Evolutionary conservation across 2,797 vertebrate genomes (phyloP), one percentile per base, ranked within the genome.

Genomic region (Darevskia nairensis): DNA sequence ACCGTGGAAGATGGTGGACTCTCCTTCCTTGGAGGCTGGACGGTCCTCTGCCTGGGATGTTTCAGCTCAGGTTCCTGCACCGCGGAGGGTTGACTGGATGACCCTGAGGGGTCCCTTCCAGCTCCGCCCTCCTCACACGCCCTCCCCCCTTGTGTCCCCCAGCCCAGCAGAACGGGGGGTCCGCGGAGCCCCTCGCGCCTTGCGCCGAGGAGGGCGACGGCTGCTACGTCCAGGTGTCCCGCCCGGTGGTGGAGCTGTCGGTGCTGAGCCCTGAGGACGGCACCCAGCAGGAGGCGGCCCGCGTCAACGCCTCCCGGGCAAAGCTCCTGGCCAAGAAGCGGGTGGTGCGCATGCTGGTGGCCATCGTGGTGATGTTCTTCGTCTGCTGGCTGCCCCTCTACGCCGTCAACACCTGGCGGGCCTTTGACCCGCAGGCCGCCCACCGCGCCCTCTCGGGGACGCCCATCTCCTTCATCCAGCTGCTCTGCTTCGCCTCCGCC

Each of bases 301-400:
- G 98, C 41, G 95, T 97, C 93, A 98, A 98, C 95, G 97, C 97
- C 23, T 98, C 97, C 0, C 98, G 98, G 90, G 98, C 98, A 44
- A 98, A 98, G 92, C 98, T 99, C 91, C 96, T 97, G 92, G 98
- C 98, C 88, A 99, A 99, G 96, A 98, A 98, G 93, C 97, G 98
- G 0, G 98, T 99, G 66, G 98, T 99, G 90, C 98, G 98, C 80
- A 99, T 99, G 99, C 95, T 99, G 88, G 97, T 99, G 91, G 98
- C 98, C 92, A 98, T 99, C 0, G 98, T 99, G 69, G 97, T 96
- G 76, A 96, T 98, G 44, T 99, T 99, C 96, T 99, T 99, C 92
- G 88, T 99, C 77, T 99, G 99, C 93, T 99, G 99, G 98, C 96
- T 99, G 98, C 99, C 99, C 0, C 84, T 99, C 71, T 99, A 98